Base-by-base conservation (phyloP, 2,113 vertebrate genomes). In the Pelusios castaneus region DNA sequence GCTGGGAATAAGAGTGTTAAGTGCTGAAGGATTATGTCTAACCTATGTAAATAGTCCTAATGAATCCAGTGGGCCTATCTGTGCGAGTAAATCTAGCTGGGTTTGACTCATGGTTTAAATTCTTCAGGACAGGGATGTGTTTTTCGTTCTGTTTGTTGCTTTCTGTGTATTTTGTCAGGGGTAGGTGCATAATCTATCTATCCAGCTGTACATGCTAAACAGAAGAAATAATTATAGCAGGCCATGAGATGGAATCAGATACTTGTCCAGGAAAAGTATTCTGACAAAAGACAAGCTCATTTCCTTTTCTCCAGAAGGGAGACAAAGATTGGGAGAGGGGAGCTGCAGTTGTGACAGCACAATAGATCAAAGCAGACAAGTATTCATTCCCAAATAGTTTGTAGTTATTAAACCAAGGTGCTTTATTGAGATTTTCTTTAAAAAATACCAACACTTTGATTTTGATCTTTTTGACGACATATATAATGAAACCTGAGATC, bases 171-270 rank as follows among this genome's bases (percentile, higher is more conserved):
- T 67, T 16, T 49, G 14, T 38, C 17, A 24, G 17, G 27, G n/a
- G 10, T 38, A 80, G 3, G 16, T 2, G 3, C 45, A n/a, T 67
- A n/a, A 21, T 5, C 10, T 25, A 21, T 12, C 25, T 54, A 25
- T 47, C 38, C 29, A 45, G 88, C 55, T 93, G 88, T 92, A 94
- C 81, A 88, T 22, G 81, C 93, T 91, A 83, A 70, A 51, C 75
- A n/a, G 21, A 55, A 27, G 52, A 78, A 82, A 87, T 80, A 81
- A 92, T 93, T 76, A 79, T 77, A 34, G 47, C 79, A 76, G 51
- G 24, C 13, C 43, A 38, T 31, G 10, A 73, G 70, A 56, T 38
- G 9, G 41, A 77, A 77, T 56, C 17, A 34, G n/a, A 45, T 27
- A 21, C 80, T 60, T 8, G 2, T 43, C 16, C 5, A 0, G 2